A percentile compares a stretch with the other conserved stretches of the same genome.
Conservation (phyloP, 2,888 invertebrate species). For the Bellardia pandia region DNA sequence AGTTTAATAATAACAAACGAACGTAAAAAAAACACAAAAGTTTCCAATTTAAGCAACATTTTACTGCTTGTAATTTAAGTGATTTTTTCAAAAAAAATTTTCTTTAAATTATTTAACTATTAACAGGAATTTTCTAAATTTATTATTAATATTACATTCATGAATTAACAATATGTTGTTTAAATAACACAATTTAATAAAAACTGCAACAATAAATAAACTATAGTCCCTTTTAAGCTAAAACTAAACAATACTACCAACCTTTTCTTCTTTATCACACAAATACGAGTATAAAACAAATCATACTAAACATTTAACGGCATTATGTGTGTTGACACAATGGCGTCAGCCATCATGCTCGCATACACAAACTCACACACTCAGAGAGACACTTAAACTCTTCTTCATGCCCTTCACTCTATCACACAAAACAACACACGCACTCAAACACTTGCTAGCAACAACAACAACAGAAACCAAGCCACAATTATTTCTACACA, state of each 20-base stretch:
- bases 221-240: no score
- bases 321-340: conserved; percentile 62
- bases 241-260: neutral
- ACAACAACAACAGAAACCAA: neutral
- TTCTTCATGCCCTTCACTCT: conserved; percentile 4
- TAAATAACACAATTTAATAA: no score
- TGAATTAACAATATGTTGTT: no score
- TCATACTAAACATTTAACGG: conserved; percentile 44
- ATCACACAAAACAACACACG: conserved; percentile 1
- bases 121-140: no score
- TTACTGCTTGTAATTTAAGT: no score
- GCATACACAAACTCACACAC: conserved; percentile 34
- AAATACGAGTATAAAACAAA: conserved; percentile 16
- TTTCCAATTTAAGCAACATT: no score
- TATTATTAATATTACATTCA: no score
- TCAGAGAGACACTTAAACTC: conserved; percentile 1
- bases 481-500: conserved; percentile 41
- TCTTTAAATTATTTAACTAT: no score
- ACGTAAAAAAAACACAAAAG: no score
- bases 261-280: neutral
- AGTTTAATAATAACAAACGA: no score
- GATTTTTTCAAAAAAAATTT: no score
- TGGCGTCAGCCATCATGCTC: conserved; percentile 49
- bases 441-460: neutral
- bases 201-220: neutral